These are phyloP conservation scores for Anhinga anhinga DNA, from an alignment of 2,113 vertebrate genomes.

Conservation along the genomic window DNA sequence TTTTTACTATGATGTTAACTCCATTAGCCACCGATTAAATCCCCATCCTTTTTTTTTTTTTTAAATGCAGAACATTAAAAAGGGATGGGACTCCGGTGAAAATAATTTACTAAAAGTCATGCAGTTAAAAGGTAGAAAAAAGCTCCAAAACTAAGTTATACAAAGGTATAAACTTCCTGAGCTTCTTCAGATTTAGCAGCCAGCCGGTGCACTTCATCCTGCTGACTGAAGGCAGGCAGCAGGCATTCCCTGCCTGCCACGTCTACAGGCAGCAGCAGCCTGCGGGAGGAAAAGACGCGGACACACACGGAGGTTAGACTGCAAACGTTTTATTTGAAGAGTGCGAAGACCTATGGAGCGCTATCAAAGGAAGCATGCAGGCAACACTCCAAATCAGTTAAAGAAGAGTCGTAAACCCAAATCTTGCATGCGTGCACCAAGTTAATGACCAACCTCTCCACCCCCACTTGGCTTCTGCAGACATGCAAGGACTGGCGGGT, in stretches of 20 bases:
- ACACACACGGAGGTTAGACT: background rate
- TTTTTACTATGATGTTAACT: background rate
- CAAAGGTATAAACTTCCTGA: background rate
- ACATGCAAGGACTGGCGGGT: slow-evolving; percentile 5
- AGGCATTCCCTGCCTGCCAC: slow-evolving; percentile 39
- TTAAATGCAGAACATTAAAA: background rate
- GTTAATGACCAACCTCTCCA: background rate
- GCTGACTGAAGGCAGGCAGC: background rate
- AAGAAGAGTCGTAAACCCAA: background rate
- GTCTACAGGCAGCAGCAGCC: slow-evolving; percentile 43
- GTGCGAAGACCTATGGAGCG: background rate
- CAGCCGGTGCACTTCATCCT: background rate
- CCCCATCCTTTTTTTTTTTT: too few species aligned
- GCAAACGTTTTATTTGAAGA: background rate
- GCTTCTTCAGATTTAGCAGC: background rate
- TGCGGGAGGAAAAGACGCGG: background rate
- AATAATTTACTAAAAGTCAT: background rate
- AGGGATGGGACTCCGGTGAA: background rate
- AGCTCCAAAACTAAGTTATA: background rate
- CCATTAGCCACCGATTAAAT: background rate
- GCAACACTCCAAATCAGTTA: background rate
- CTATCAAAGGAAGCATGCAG: background rate
- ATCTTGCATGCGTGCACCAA: background rate
- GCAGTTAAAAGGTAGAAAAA: background rate
- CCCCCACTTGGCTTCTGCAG: background rate